These are phyloP conservation scores for Delichon dasypus DNA, from an alignment of 2,797 vertebrate genomes.

Conservation along the genomic window DNA sequence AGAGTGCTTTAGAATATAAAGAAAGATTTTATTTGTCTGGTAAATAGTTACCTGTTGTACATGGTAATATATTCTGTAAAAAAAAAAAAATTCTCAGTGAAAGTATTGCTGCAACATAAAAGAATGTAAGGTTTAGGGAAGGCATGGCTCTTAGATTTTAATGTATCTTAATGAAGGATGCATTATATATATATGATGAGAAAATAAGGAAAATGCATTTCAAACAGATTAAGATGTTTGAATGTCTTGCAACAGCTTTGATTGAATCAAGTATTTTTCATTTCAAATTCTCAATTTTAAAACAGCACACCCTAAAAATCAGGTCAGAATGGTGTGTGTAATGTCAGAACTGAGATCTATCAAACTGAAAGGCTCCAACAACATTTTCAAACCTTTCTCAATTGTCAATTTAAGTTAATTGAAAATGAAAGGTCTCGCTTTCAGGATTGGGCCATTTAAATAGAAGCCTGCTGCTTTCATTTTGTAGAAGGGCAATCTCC, in stretches of 20 bases:
- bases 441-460: slow-evolving; percentile 72
- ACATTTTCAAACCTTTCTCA: slow-evolving; percentile 73
- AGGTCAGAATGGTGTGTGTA: slow-evolving; percentile 47
- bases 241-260: slow-evolving; percentile 4
- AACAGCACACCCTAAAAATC: slow-evolving; percentile 29
- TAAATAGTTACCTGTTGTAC: background rate
- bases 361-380: slow-evolving; percentile 67
- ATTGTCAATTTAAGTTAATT: slow-evolving; percentile 76
- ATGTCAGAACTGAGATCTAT: slow-evolving; percentile 67
- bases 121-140: background rate
- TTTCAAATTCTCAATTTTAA: slow-evolving; percentile 51
- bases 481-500: slow-evolving; percentile 73
- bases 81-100: background rate
- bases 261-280: slow-evolving; percentile 42
- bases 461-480: slow-evolving; percentile 72
- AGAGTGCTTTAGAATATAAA: background rate
- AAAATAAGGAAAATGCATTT: background rate
- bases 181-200: background rate
- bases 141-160: background rate
- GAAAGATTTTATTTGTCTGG: slow-evolving; percentile 1
- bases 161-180: background rate
- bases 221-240: background rate
- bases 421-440: slow-evolving; percentile 75
- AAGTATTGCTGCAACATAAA: background rate
- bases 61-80: background rate